A percentile compares a stretch with the other conserved stretches of the same genome.
phyloP scores from a whole-genome alignment of 2,888 invertebrate species.

The Melieria crassipennis region DNA sequence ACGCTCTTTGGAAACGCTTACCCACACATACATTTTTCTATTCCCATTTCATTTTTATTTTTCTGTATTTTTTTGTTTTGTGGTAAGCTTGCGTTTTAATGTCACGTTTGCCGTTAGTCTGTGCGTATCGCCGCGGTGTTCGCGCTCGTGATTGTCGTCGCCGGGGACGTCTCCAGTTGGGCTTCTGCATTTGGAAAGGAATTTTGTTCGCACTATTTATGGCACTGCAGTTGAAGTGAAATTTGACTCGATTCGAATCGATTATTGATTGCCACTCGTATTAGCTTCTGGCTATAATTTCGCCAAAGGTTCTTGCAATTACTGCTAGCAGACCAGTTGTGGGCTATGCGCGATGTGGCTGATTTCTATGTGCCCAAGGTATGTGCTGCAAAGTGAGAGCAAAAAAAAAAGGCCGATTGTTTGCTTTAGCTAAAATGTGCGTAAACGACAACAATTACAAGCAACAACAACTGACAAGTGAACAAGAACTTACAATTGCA shows the following conservation, averaged over 20 bases:
- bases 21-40: too few relatives aligned
- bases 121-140: constrained; percentile 12
- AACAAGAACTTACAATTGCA: too few relatives aligned
- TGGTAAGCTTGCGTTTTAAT: constrained; percentile 4
- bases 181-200: too few relatives aligned
- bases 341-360: background rate
- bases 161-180: too few relatives aligned
- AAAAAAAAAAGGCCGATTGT: too few relatives aligned
- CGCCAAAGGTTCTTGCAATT: background rate
- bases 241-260: background rate
- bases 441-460: too few relatives aligned
- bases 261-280: background rate
- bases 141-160: background rate
- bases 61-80: background rate
- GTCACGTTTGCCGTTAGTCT: constrained; percentile 28
- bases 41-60: background rate
- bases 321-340: background rate
- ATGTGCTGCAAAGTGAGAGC: background rate
- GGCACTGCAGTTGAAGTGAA: background rate
- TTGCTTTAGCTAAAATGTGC: too few relatives aligned
- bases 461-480: too few relatives aligned
- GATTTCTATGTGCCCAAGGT: constrained; percentile 7
- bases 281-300: background rate
- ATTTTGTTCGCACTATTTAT: background rate
- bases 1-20: background rate